Base-by-base conservation (phyloP, 2,797 vertebrate genomes). In the Chaunax sp. region DNA sequence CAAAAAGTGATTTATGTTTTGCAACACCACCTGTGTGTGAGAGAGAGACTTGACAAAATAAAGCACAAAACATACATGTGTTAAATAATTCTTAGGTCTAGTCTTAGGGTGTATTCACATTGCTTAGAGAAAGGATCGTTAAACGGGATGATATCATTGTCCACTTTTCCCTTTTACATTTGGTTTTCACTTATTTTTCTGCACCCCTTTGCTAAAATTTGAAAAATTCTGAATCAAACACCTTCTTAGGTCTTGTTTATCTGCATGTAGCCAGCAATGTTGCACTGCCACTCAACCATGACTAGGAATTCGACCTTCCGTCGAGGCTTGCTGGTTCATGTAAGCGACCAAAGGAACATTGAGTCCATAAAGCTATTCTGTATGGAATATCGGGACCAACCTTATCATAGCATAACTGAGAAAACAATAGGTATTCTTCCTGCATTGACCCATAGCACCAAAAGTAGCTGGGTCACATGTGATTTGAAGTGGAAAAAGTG, bases 301-400 rank as follows among this genome's bases (percentile, higher is more conserved):
- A 66, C 67, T 74, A 81, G 64, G 64, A 69, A 64, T 72, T 30
- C 63, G 52, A 78, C 71, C 62, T 75, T 72, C 38, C 66, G 25
- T 30, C 0, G 8, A 57, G 20, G 2, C 25, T 5, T 43, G 52
- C 23, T 41, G 41, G 1, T 16, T 68, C 66, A 59, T 22, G 16
- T 37, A 16, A 56, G 45, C 35, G 46, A 41, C 57, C 19, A 58
- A 54, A 64, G 50, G n/a, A n/a, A 37, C 35, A 56, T 13, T 38
- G 68, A 62, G 18, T 52, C 37, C 43, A 51, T 64, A 40, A 75
- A 20, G 7, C 4, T 49, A 56, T 47, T 49, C 23, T 41, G 26
- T 67, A 64, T 45, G 14, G 11, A 65, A 16, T 23, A 64, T 46
- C 28, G 47, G 28, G 7, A 37, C 23, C 51, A 58, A 47, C 15